These are phyloP conservation scores for Luidia sarsii DNA, from an alignment of 53 echinoderm and acorn worm genomes.

Conservation along the genomic window DNA sequence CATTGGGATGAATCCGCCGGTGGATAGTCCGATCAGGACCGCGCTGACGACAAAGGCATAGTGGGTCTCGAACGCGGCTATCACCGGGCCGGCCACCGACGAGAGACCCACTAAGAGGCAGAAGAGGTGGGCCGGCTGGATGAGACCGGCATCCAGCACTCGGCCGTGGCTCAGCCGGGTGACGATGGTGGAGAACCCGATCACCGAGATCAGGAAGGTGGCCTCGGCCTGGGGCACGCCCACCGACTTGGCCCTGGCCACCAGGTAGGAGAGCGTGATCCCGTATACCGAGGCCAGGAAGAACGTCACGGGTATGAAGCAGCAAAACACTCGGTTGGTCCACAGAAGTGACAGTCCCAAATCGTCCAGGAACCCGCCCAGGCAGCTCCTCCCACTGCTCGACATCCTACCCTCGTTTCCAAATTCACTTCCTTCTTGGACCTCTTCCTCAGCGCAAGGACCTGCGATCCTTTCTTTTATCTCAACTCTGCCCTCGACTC, in stretches of 20 bases:
- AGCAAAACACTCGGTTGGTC: conserved; percentile 58
- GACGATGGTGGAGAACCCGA: conserved; percentile 63
- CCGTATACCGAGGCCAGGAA: conserved; percentile 43
- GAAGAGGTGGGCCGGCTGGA: conserved; percentile 54
- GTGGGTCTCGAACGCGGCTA: conserved; percentile 18
- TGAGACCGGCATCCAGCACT: conserved; percentile 53
- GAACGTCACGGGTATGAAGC: neutral
- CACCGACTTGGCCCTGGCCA: conserved; percentile 29
- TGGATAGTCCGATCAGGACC: conserved; percentile 53
- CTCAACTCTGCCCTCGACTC: too few species aligned
- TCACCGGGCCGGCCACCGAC: neutral
- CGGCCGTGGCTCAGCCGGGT: conserved; percentile 65
- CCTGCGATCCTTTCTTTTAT: too few species aligned
- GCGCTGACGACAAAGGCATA: conserved; percentile 56
- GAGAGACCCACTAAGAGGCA: conserved; percentile 13
- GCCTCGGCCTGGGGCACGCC: conserved; percentile 61
- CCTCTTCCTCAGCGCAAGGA: too few species aligned
- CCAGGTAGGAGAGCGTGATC: conserved; percentile 60
- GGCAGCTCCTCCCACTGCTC: too few species aligned
- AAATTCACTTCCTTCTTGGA: too few species aligned
- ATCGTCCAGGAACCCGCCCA: conserved; percentile 35
- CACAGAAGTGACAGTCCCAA: conserved; percentile 68
- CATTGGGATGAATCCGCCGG: conserved; percentile 75
- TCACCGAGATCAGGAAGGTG: conserved; percentile 67
- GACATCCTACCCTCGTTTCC: too few species aligned